Base-by-base conservation (phyloP, 1,140 invertebrate genomes). In the Eubasilissa regina region DNA sequence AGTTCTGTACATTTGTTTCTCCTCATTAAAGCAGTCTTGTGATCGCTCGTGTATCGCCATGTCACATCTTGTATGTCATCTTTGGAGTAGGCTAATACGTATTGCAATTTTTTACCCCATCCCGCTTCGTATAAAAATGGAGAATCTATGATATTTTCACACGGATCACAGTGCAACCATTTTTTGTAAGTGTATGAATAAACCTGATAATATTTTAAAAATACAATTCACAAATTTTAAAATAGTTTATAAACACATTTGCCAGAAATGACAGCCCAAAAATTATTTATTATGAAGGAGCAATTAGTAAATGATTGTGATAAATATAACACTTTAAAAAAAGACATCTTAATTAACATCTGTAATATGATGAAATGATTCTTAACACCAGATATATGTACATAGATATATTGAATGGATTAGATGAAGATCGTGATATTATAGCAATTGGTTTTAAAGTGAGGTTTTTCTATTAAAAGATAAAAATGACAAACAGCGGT, bases 41-140 rank as follows among this genome's bases (percentile, higher is more conserved):
- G 94, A 76, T 98, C 88, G 44, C 87, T 89, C 0, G 94, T 93
- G 86, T 99, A 99, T 74, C 97, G 89, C 97, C 97, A 99, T 0
- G 97, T 98, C 1, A 99, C 97, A 89, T 99, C 98, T 85, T 97
- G 95, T 43, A 98, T 89, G 85, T 99, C 97, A 85, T 99, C 95
- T 51, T 91, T 90, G 0, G 97, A 97, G 85, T 94, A 95, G 0
- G 95, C 98, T 74, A 99, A 91, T 4, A 99, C 89, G 86, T 99
- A 99, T 0, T 91, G 90, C 7, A 99, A 87, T 83, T 94, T 92
- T 86, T 99, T 98, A 47, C 91, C 92, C 96, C 96, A 97, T 0
- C 98, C 98, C 81, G 90, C 90, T 87, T 98, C 96, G 88, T 99
- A 99, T 84, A 98, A 91, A 0, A 99, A 88, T 0, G 98, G 98